Evolutionary conservation across 2,888 invertebrate species (phyloP).

Genomic region (Acleris literana): DNA sequence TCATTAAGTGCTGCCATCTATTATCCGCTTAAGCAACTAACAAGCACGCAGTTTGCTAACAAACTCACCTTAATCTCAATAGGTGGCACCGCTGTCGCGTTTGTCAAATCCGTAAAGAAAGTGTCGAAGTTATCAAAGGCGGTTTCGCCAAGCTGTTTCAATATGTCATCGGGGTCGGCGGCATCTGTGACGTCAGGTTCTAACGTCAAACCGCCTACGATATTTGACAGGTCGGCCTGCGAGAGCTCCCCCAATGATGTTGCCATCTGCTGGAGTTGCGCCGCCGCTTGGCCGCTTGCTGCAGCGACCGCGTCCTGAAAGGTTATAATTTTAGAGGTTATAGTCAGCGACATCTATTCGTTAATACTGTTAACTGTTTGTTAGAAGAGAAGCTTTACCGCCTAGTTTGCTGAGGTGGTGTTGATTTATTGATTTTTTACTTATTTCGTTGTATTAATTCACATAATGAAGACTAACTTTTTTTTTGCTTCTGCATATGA

Average conservation of each 20-base stretch:
- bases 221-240: constrained; percentile 88
- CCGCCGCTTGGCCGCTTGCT: constrained; percentile 80
- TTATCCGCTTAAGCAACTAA: neutral
- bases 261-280: constrained; percentile 80
- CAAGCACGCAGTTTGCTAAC: neutral
- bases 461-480: too few species aligned
- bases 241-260: constrained; percentile 86
- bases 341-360: constrained; percentile 4
- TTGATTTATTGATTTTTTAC: too few species aligned
- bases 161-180: constrained; percentile 89
- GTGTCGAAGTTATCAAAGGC: constrained; percentile 93
- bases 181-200: constrained; percentile 71
- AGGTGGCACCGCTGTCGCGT: constrained; percentile 84
- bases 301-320: constrained; percentile 86
- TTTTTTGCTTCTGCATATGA: too few species aligned
- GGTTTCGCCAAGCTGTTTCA: constrained; percentile 92
- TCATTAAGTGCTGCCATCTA: neutral
- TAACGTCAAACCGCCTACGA: constrained; percentile 85
- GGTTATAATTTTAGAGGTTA: constrained; percentile 35
- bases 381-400: too few species aligned
- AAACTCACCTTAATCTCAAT: constrained; percentile 87
- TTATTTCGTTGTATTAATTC: too few species aligned
- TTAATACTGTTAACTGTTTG: neutral
- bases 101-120: constrained; percentile 90
- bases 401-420: too few species aligned